Conservation (phyloP, 2,888 invertebrate genomes). For the Calephelis perditalis region DNA sequence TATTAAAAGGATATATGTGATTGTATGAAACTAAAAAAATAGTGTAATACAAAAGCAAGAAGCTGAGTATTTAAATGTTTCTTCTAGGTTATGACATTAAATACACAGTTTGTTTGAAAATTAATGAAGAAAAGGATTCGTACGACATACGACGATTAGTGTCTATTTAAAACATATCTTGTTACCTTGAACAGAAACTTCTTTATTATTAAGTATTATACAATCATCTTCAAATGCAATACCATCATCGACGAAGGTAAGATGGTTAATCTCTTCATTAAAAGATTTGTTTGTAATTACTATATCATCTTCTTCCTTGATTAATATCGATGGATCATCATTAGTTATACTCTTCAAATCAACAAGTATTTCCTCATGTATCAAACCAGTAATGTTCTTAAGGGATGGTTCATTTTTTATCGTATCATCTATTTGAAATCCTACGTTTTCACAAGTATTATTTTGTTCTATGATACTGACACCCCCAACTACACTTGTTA, state of each 20-base stretch:
- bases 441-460: neutral
- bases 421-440: neutral
- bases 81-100: no score
- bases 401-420: neutral
- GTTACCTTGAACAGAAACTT: conserved; percentile 32
- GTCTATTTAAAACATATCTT: conserved; percentile 1
- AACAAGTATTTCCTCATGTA: neutral
- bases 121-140: no score
- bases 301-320: conserved; percentile 25
- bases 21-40: no score
- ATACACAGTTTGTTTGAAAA: no score
- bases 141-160: no score
- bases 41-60: no score
- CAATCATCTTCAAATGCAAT: conserved; percentile 49
- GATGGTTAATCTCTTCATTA: conserved; percentile 20
- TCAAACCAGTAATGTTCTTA: neutral
- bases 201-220: conserved; percentile 32
- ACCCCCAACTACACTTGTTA: conserved; percentile 23
- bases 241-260: conserved; percentile 38
- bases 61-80: no score
- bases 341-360: neutral
- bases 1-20: no score
- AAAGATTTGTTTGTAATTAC: conserved; percentile 34
- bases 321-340: neutral
- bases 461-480: conserved; percentile 13